These are phyloP conservation scores for Panagrolaimus sp. DNA, from an alignment of 1,140 invertebrate genomes.

Conservation along the genomic window DNA sequence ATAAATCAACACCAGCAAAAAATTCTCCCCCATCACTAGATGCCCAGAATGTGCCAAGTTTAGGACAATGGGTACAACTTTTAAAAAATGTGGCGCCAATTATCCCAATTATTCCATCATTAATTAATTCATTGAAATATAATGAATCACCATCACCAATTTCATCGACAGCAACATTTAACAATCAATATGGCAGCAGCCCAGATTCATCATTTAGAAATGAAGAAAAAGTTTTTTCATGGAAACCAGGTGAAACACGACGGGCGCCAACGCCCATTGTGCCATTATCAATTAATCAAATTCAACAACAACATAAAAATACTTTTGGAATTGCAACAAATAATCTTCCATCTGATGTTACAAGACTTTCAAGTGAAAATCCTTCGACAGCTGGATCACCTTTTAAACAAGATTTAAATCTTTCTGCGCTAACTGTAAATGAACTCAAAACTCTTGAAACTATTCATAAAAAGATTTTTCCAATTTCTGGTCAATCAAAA, in stretches of 20 bases:
- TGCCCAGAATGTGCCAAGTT: not conserved
- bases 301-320: not conserved
- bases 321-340: not conserved
- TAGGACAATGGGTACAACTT: conserved; percentile 4
- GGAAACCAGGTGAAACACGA: conserved; percentile 2
- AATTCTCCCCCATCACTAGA: not conserved
- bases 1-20: not conserved
- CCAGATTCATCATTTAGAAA: not conserved
- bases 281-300: not conserved
- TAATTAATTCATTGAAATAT: conserved; percentile 15
- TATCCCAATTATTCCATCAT: conserved; percentile 4
- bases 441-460: conserved; percentile 26
- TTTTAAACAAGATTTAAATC: conserved; percentile 17
- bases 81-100: conserved; percentile 3
- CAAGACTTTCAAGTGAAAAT: not conserved
- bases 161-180: not conserved
- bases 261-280: not conserved
- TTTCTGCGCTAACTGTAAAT: conserved; percentile 15
- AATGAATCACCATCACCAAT: conserved; percentile 5
- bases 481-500: not conserved
- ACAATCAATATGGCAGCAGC: not conserved
- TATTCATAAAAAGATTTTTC: conserved; percentile 28
- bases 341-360: not conserved
- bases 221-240: not conserved
- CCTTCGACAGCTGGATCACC: not conserved